Evolutionary conservation across 2,113 vertebrate species (phyloP).

Genomic region (Suricata suricatta): DNA sequence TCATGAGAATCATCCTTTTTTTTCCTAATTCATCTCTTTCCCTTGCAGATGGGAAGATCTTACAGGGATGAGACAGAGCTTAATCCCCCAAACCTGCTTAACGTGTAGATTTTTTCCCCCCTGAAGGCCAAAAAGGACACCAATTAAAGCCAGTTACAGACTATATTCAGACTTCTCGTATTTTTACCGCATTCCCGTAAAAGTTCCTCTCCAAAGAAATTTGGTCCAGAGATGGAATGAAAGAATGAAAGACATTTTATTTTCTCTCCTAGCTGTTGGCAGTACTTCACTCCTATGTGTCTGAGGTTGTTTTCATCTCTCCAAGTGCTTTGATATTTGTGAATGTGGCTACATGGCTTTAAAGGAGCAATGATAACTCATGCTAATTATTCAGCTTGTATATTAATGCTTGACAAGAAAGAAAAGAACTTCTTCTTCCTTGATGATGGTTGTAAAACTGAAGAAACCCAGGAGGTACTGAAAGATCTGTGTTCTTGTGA

Average conservation of each 20-base stretch:
- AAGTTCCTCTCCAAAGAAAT: constrained; percentile 45
- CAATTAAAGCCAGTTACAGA: constrained; percentile 51
- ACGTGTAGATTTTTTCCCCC: background rate
- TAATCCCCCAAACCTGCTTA: background rate
- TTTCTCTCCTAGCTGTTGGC: constrained; percentile 54
- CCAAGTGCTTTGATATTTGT: constrained; percentile 62
- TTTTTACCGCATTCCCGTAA: constrained; percentile 55
- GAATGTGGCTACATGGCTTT: constrained; percentile 70
- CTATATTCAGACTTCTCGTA: constrained; percentile 37
- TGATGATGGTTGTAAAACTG: constrained; percentile 59
- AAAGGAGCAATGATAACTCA: constrained; percentile 72
- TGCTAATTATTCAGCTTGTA: constrained; percentile 77
- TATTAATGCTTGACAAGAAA: constrained; percentile 76
- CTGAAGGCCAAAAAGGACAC: constrained; percentile 1
- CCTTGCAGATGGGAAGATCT: background rate
- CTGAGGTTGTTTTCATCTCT: constrained; percentile 73
- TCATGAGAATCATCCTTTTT: background rate
- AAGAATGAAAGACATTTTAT: constrained; percentile 67
- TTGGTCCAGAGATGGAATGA: constrained; percentile 47
- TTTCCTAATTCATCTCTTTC: background rate
- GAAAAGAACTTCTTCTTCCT: constrained; percentile 64
- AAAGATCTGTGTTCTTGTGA: background rate
- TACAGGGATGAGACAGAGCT: background rate
- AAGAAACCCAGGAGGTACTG: constrained; percentile 28
- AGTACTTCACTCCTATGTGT: constrained; percentile 68